Evolutionary conservation across 2,113 vertebrate species (phyloP), one percentile per base, ranked within the genome.

Genomic region (Elanoides forficatus): DNA sequence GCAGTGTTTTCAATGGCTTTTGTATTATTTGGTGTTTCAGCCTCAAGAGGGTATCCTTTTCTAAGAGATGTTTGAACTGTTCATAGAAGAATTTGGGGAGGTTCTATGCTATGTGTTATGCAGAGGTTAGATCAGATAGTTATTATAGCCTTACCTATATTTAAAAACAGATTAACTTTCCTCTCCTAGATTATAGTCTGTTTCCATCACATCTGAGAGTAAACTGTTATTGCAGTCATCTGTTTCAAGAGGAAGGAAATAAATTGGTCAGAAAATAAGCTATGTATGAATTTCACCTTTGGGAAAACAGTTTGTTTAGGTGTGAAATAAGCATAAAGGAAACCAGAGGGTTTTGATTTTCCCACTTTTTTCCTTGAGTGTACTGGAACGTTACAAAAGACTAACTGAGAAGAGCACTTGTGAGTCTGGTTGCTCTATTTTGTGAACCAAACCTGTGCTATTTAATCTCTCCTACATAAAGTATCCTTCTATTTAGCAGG

Each of bases 1-100:
- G 8, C 20, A 14, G 11, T 75, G 8, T 68, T 94, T 93, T 86
- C 34, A 43, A 0, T 48, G 36, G 22, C 34, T 91, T 81, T 36
- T 78, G 5, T 73, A 66, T 63, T 94, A 32, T 32, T 60, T 90
- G 38, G 7, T 71, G 29, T 59, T 91, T 79, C n/a, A 63, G 9
- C 47, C 78, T 96, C 86, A 88, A 80, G 87, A 93, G 84, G 81
- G 65, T 65, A 90, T 93, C 36, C 36, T 16, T 88, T 95, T 90
- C 58, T 53, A 76, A 90, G 86, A 60, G 23, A 45, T 72, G 17
- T 45, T 62, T 60, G 12, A 79, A 70, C 27, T 58, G 19, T 53
- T 58, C 5, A 2, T 15, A 76, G 48, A 73, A 56, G 29, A 85
- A 47, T 83, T 58, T 76, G 38, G 13, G 65, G 55, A 45, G 16